Base-by-base conservation (phyloP, 2,113 vertebrate genomes). In the Tragelaphus scriptus region DNA sequence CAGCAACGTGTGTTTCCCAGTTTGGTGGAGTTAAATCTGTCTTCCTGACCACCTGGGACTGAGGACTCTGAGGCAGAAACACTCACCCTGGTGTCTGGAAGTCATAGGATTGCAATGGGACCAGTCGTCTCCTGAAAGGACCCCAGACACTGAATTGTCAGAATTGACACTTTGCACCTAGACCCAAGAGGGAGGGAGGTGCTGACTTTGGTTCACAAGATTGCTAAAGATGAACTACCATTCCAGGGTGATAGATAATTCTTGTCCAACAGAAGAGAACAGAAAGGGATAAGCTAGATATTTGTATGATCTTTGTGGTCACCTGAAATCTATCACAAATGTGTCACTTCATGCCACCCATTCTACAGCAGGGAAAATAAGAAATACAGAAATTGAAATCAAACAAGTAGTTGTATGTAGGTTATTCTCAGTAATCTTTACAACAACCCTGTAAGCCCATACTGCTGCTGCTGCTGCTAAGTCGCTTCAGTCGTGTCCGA, bases 1-100 rank as follows among this genome's bases (percentile, higher is more conserved):
- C 0, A 32, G 0, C 2, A 8, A 79, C 47, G 28, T 0, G 1
- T 1, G 1, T 59, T 12, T 25, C 47, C 40, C 61, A 32, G 1
- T 28, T 13, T 21, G 32, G 47, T 44, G n/a, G 40, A 77, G 13
- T 6, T 2, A 2, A 13, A 40, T 21, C n/a, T 1, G 40, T 30
- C 61, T 85, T 11, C 2, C 81, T 10, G 56, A 55, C 2, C 59
- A 13, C 59, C 7, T 0, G 0, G 53, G 30, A 2, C 81, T 5
- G 0, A 56, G 21, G 2, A 11, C 44, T 36, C 26, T 1, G 17
- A n/a, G 55, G 12, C 55, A 49, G 59, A 77, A 58, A 30, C 6
- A 7, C 55, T n/a, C 7, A 6, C 32, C 28, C 79, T 9, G 15
- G 7, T 0, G 40, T 14, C n/a, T 5, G 12, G 80, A 58, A 91